Conservation (phyloP, 1,140 invertebrate species). For the Drosophila carrolli region DNA sequence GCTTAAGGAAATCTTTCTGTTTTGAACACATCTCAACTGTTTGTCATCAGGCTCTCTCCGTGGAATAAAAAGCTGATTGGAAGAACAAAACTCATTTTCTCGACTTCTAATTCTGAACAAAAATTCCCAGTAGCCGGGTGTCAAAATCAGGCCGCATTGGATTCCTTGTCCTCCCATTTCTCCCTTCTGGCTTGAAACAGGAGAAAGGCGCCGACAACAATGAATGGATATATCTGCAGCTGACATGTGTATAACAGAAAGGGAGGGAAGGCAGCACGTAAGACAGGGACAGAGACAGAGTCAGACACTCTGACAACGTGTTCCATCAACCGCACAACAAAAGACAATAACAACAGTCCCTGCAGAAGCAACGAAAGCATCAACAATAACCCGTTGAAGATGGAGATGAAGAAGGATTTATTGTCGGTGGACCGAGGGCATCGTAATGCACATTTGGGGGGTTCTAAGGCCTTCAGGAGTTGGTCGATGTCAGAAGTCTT, state of each 20-base stretch:
- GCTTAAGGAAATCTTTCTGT: neutral
- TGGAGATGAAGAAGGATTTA: conserved; percentile 36
- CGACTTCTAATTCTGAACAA: conserved; percentile 19
- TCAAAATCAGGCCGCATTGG: conserved; percentile 43
- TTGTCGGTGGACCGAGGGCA: conserved; percentile 40
- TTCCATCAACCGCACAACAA: conserved; percentile 41
- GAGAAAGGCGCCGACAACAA: conserved; percentile 36
- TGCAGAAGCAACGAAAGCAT: conserved; percentile 31
- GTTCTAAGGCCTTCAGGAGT: too few relatives aligned
- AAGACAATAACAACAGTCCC: conserved; percentile 28
- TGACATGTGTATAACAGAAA: conserved; percentile 28
- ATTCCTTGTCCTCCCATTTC: neutral
- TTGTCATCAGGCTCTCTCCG: conserved; percentile 8
- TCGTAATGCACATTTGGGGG: conserved; percentile 10
- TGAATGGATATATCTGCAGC: conserved; percentile 35
- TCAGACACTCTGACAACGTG: conserved; percentile 34
- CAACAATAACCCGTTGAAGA: conserved; percentile 42
- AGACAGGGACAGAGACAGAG: neutral
- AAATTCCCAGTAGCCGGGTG: conserved; percentile 39
- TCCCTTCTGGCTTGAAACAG: neutral
- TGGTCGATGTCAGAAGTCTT: conserved; percentile 20
- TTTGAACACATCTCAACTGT: conserved; percentile 2
- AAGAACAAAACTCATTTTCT: conserved; percentile 30
- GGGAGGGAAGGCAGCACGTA: neutral
- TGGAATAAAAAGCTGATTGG: conserved; percentile 20